Conservation (phyloP, 2,888 invertebrate species). For the Tuta absoluta region DNA sequence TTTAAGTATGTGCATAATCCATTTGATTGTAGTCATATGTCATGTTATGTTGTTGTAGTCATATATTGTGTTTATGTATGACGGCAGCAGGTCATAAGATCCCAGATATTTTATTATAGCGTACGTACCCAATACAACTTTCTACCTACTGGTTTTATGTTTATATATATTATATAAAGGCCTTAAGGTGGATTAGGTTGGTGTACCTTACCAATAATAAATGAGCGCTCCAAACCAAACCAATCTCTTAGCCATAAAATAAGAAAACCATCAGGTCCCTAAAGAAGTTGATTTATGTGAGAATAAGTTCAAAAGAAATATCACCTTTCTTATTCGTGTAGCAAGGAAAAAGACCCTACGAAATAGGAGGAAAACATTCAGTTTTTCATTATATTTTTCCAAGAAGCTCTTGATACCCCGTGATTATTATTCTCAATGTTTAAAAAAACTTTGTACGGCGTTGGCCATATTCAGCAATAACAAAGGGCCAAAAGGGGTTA, state of each 20-base stretch:
- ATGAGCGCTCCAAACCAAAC: neutral
- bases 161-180: no score
- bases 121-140: no score
- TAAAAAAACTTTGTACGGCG: conserved; percentile 9
- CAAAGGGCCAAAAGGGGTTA: conserved; percentile 24
- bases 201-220: neutral
- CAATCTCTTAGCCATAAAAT: neutral
- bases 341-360: neutral
- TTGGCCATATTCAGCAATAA: conserved; percentile 11
- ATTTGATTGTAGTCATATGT: no score
- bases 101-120: no score
- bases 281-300: conserved; percentile 7
- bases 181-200: no score
- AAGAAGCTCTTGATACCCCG: neutral
- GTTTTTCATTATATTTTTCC: neutral
- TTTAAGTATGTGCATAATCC: no score
- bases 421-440: neutral
- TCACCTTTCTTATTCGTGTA: neutral
- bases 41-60: no score
- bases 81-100: no score
- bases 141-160: no score
- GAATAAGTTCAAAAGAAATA: neutral
- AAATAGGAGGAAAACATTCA: neutral
- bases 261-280: conserved; percentile 2
- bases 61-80: no score